Evolutionary conservation across 1,140 invertebrate genomes (phyloP).

Genomic region (Cydia strobilella): DNA sequence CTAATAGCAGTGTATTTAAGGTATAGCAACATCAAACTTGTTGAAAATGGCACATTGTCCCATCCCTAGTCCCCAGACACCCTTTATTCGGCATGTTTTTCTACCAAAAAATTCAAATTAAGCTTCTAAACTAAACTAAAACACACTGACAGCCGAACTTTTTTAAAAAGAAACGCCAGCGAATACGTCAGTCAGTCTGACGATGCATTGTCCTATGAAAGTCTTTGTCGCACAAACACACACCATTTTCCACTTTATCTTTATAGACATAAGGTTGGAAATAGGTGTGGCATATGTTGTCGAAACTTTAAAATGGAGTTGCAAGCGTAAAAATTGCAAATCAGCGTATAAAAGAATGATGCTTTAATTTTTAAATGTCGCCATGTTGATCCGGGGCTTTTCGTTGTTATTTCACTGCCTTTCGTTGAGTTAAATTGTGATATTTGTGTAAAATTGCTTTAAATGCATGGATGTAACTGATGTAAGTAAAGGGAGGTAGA

Average conservation of each 20-base stretch:
- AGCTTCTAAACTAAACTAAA: conserved; percentile 4
- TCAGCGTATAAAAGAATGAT: conserved; percentile 22
- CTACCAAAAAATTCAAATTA: not conserved
- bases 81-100: not conserved
- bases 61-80: not conserved
- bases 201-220: conserved; percentile 9
- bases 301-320: conserved; percentile 14
- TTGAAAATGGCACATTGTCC: too few species aligned
- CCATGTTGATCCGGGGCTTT: not conserved
- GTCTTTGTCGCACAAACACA: not conserved
- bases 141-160: not conserved
- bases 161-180: conserved; percentile 1
- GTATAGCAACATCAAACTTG: too few species aligned
- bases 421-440: not conserved
- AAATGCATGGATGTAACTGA: too few species aligned
- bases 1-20: too few species aligned
- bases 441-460: too few species aligned
- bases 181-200: conserved; percentile 18
- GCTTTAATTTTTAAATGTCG: conserved; percentile 29
- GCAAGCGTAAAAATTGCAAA: conserved; percentile 29
- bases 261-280: not conserved
- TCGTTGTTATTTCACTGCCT: not conserved
- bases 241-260: not conserved
- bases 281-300: not conserved
- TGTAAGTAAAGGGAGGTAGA: too few species aligned